Conservation (phyloP, 2,797 vertebrate species). For the Chrysocyon brachyurus region DNA sequence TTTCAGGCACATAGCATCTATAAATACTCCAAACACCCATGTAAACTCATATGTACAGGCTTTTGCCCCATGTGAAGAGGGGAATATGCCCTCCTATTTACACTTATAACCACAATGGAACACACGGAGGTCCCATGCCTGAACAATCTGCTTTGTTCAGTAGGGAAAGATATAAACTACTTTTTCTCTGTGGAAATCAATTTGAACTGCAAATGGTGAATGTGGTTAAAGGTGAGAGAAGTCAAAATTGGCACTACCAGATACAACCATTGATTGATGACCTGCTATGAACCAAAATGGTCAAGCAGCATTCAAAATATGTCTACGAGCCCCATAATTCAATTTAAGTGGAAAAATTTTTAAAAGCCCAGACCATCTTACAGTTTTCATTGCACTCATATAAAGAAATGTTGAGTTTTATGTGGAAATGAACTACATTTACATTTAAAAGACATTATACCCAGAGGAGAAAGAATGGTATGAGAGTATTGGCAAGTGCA, state of each 20-base stretch:
- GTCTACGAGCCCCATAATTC: neutral
- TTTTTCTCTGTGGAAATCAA: neutral
- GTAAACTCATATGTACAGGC: neutral
- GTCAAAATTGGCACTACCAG: neutral
- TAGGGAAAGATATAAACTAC: neutral
- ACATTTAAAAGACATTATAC: slow-evolving; percentile 9
- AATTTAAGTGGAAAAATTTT: slow-evolving; percentile 55
- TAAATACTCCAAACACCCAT: neutral
- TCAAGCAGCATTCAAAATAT: neutral
- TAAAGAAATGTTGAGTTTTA: slow-evolving; percentile 48
- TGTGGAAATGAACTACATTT: neutral
- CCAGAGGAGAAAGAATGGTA: neutral
- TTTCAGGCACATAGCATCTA: neutral
- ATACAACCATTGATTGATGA: slow-evolving; percentile 37
- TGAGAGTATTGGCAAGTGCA: neutral
- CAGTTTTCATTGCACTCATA: neutral
- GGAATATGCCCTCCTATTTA: neutral
- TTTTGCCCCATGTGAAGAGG: neutral
- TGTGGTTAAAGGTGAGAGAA: neutral
- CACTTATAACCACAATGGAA: neutral
- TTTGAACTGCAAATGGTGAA: slow-evolving; percentile 29
- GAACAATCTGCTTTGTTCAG: neutral
- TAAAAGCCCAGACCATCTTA: neutral
- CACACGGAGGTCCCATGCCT: neutral
- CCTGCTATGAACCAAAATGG: neutral